A percentile compares a stretch with the other conserved stretches of the same genome.
These are phyloP conservation scores for Morelia viridis DNA, from an alignment of 2,797 vertebrate species.

Conservation along the genomic window DNA sequence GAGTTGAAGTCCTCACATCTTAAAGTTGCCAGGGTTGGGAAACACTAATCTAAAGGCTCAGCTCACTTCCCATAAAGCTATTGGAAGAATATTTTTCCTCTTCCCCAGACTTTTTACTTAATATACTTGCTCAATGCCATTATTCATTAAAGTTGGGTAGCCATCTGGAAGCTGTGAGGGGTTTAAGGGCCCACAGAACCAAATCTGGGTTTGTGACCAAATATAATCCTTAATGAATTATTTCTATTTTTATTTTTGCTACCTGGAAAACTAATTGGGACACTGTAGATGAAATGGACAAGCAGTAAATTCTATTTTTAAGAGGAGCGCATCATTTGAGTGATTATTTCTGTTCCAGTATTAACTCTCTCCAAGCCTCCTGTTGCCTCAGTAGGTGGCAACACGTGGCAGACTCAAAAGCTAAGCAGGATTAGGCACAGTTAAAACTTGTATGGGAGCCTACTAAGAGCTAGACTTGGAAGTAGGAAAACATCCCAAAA, in stretches of 20 bases:
- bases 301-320: neutral
- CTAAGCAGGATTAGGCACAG: neutral
- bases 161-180: neutral
- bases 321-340: neutral
- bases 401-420: neutral
- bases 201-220: neutral
- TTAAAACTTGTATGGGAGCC: neutral
- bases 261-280: neutral
- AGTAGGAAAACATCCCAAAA: neutral
- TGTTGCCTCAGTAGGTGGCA: neutral
- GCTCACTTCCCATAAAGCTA: neutral
- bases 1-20: no score
- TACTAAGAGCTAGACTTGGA: neutral
- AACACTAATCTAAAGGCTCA: neutral
- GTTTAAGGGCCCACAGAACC: neutral
- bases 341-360: neutral
- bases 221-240: neutral
- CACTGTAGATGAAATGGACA: neutral
- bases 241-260: neutral
- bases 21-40: neutral
- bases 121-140: neutral
- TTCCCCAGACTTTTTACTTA: neutral
- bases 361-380: neutral
- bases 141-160: neutral
- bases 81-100: neutral